A percentile compares a stretch with the other conserved stretches of the same genome.
These are phyloP conservation scores for Metopolophium dirhodum DNA, from an alignment of 1,140 invertebrate species.

Conservation along the genomic window DNA sequence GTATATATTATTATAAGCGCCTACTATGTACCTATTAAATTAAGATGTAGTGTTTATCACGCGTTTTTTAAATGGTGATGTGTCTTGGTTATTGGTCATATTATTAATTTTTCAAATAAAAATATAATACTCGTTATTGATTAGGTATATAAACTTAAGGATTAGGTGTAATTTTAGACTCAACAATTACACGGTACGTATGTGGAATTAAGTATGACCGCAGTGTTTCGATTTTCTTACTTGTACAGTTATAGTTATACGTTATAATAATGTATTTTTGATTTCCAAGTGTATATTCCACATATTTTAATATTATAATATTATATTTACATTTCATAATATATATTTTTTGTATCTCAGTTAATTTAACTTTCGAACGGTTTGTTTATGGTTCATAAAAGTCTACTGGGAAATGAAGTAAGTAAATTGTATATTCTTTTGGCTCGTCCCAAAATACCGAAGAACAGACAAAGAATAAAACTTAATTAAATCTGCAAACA, in stretches of 20 bases:
- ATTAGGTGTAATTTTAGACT: background rate
- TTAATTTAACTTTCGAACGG: background rate
- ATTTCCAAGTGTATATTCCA: background rate
- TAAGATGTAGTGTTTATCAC: background rate
- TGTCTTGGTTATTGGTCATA: background rate
- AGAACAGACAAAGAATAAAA: background rate
- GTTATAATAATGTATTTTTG: background rate
- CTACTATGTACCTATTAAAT: background rate
- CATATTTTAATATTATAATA: constrained; percentile 8
- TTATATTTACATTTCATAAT: background rate
- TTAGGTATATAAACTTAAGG: background rate
- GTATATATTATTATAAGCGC: background rate
- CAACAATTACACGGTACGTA: background rate
- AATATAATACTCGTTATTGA: background rate
- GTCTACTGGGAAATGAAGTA: background rate
- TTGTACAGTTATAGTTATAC: background rate
- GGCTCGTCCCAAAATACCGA: background rate
- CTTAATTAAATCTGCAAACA: constrained; percentile 1
- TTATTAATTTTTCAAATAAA: background rate
- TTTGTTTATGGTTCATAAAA: background rate
- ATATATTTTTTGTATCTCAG: background rate
- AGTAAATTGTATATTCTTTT: background rate
- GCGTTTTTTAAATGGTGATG: background rate
- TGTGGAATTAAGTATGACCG: background rate
- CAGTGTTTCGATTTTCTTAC: background rate